Evolutionary conservation across 1,140 invertebrate species (phyloP), one percentile per base, ranked within the genome.

Genomic region (Meloidogyne exigua): DNA sequence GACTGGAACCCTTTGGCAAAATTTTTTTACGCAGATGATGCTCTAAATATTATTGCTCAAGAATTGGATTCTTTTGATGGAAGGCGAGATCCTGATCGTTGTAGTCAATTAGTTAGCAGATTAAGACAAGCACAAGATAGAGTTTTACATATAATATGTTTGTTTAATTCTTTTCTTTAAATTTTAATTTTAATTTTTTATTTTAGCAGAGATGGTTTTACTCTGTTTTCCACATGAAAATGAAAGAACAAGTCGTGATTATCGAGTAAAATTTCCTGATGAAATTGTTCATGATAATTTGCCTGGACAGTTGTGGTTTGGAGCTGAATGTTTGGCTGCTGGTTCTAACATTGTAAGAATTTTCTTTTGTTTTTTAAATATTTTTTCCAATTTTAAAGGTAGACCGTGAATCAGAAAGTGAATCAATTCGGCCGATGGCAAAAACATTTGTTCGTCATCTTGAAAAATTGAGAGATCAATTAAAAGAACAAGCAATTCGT

Each of bases 61-160:
- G 96, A 98, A 88, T 89, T 99, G 87, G 96, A 99, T 89, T 96
- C 95, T 81, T 99, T 99, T 89, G 96, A 98, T 89, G 96, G 96
- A 21, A 90, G 95, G 7, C 95, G 97, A 84, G 95, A 99, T 88
- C 96, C 95, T 0, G 95, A 97, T 87, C 89, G 96, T 88, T 98
- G 96, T 87, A 94, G 95, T 28, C 91, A 92, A 10, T 90, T 98
- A 80, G 96, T 98, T 71, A 96, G 93, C 87, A 94, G 96, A 87
- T 89, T 99, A 68, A 90, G 96, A 32, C 93, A 94, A 75, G 84
- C 87, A 72, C 88, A 89, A 78, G 89, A 89, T 78, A 76, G 85
- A 11, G 82, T 87, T 63, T 66, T 87, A 18, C 85, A 87, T 67
- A 87, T 87, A 42, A 87, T 87, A 62, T 65, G 62, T 76, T n/a